phyloP scores from a whole-genome alignment of 2,797 vertebrate genomes.

The Menidia menidia region DNA sequence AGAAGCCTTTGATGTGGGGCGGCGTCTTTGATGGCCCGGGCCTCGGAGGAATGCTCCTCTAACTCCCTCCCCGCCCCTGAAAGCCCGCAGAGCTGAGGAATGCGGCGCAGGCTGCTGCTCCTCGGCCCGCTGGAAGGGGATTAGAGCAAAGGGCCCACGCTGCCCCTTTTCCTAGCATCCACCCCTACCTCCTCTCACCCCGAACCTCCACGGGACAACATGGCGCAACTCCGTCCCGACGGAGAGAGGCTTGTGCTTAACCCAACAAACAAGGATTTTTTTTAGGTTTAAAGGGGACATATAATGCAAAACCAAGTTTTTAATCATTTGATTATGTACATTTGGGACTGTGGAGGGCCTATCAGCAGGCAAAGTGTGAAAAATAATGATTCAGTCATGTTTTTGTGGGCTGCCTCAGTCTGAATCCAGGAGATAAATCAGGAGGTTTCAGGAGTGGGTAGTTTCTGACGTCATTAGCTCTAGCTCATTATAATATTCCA shows the following conservation, averaged over 20 bases:
- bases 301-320: too few relatives aligned
- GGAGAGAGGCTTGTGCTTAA: not conserved
- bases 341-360: too few relatives aligned
- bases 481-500: too few relatives aligned
- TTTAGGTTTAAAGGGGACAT: too few relatives aligned
- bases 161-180: slow-evolving; percentile 32
- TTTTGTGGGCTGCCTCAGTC: too few relatives aligned
- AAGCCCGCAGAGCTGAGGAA: slow-evolving; percentile 85
- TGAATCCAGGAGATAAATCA: too few relatives aligned
- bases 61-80: slow-evolving; percentile 63
- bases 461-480: too few relatives aligned
- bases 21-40: slow-evolving; percentile 78
- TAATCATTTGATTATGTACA: too few relatives aligned
- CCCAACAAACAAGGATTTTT: too few relatives aligned
- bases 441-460: too few relatives aligned
- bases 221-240: slow-evolving; percentile 38
- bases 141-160: slow-evolving; percentile 62
- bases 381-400: too few relatives aligned
- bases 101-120: slow-evolving; percentile 78
- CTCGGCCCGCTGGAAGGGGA: slow-evolving; percentile 81
- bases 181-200: slow-evolving; percentile 36
- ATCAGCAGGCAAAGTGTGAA: too few relatives aligned
- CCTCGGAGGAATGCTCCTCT: slow-evolving; percentile 74
- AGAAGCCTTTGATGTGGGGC: slow-evolving; percentile 81
- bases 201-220: slow-evolving; percentile 59